These are phyloP conservation scores for Caenorhabditis tropicalis DNA, from an alignment of 1,140 invertebrate species.

Conservation along the genomic window DNA sequence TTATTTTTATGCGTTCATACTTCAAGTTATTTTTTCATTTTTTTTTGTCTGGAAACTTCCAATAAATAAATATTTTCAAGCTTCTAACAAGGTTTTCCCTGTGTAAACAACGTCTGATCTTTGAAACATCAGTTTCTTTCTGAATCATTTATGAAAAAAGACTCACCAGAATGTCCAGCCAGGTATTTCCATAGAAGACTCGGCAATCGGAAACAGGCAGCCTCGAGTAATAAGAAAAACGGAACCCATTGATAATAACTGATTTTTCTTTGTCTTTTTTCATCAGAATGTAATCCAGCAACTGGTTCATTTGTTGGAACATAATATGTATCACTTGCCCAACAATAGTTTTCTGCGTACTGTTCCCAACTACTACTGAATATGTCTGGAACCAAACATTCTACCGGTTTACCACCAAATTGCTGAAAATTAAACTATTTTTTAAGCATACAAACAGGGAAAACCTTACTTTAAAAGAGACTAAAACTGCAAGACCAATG, in stretches of 20 bases:
- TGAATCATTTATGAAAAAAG: not conserved
- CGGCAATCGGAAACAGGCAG: slow-evolving; percentile 72
- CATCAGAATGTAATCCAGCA: slow-evolving; percentile 49
- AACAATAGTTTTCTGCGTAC: slow-evolving; percentile 62
- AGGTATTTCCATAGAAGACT: slow-evolving; percentile 72
- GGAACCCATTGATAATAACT: slow-evolving; percentile 74
- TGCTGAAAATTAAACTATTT: slow-evolving; percentile 41
- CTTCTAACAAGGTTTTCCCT: not conserved
- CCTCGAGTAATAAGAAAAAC: slow-evolving; percentile 70
- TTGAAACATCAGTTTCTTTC: not conserved
- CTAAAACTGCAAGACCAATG: slow-evolving; percentile 56
- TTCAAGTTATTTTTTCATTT: not conserved
- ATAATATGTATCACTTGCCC: slow-evolving; percentile 61
- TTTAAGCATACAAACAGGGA: not conserved
- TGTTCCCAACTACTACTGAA: slow-evolving; percentile 56
- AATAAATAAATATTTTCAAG: not conserved
- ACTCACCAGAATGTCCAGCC: slow-evolving; percentile 62
- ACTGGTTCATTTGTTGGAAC: slow-evolving; percentile 55
- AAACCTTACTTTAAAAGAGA: slow-evolving; percentile 57
- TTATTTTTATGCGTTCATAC: not conserved
- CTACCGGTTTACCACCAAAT: slow-evolving; percentile 61
- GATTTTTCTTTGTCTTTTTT: slow-evolving; percentile 52
- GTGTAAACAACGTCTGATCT: not conserved
- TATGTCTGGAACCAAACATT: slow-evolving; percentile 59
- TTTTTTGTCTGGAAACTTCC: no score